Percentiles rank a stretch among this genome's conserved stretches.
phyloP scores from a whole-genome alignment of 1,140 invertebrate species.

The Pinna nobilis region DNA sequence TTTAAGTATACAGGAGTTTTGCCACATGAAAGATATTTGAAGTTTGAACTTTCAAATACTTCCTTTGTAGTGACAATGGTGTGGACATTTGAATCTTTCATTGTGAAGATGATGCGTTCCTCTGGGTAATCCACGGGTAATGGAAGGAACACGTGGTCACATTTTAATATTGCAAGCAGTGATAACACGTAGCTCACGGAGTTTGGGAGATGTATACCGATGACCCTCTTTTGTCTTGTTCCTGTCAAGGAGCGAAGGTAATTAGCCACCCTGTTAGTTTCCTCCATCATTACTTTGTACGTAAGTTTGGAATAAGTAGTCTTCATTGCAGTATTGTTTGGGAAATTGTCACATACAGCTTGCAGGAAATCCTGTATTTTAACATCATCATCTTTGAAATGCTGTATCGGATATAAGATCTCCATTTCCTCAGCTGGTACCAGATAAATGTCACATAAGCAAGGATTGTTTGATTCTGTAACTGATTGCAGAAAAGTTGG shows the following conservation, averaged over 20 bases:
- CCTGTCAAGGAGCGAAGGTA: neutral
- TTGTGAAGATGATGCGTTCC: slow-evolving; percentile 47
- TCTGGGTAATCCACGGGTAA: slow-evolving; percentile 51
- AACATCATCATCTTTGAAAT: slow-evolving; percentile 41
- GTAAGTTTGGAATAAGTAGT: slow-evolving; percentile 32
- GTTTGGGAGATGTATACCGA: slow-evolving; percentile 52
- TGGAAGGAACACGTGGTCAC: slow-evolving; percentile 45
- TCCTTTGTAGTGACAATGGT: slow-evolving; percentile 43
- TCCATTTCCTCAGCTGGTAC: slow-evolving; percentile 43
- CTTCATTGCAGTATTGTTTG: slow-evolving; percentile 45
- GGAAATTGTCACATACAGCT: slow-evolving; percentile 25
- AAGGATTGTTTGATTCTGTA: neutral
- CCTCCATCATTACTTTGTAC: slow-evolving; percentile 13
- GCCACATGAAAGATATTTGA: neutral
- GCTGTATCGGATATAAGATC: slow-evolving; percentile 33
- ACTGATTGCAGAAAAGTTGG: slow-evolving; percentile 48
- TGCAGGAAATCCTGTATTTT: too few species aligned
- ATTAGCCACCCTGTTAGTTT: slow-evolving; percentile 25
- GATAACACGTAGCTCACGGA: slow-evolving; percentile 53
- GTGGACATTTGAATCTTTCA: slow-evolving; percentile 44
- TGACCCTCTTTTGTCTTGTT: slow-evolving; percentile 21
- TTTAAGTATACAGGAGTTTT: neutral
- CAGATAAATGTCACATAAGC: slow-evolving; percentile 40
- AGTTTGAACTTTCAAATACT: neutral
- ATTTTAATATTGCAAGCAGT: slow-evolving; percentile 38